Base-by-base conservation (phyloP, 2,797 vertebrate species). In the Girardinus metallicus region DNA sequence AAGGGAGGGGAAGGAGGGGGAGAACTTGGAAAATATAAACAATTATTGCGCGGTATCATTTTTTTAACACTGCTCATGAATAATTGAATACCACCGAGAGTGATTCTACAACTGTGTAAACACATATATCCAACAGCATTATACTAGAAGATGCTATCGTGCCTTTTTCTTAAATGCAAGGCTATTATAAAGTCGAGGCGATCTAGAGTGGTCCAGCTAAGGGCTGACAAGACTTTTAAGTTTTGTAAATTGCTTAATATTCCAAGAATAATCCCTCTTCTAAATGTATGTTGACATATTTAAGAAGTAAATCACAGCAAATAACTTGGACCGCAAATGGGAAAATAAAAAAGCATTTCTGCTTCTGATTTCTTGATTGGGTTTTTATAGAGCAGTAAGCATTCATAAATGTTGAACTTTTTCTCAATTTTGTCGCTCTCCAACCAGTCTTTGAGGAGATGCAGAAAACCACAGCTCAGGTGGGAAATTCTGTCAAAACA, bases 11-110 rank as follows among this genome's bases (percentile, higher is more conserved):
- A 55, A 85, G 41, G 80, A 84, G 70, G 78, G 72, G 80, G 83
- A 80, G 85, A 88, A 44, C 79, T 85, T 72, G 83, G 77, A 82
- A 71, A 91, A 88, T 84, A 78, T 87, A 88, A 91, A 91, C 87
- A 90, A 86, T 85, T 80, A 90, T 77, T 73, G 77, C 76, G 80
- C 73, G 53, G 81, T 85, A 82, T 90, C 76, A 83, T 89, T 91
- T 36, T 72, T 86, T 89, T 83, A 89, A 90, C 80, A 82, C 89
- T 88, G 83, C 60, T 87, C 82, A 92, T 93, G 88, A 94, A 94
- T 95, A 91, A 92, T 91, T 91, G 77, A 90, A 85, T 80, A 73
- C 31, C 44, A 36, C 78, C 85, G 79, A 78, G 84, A 80, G 70
- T 75, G 77, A 86, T 77, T 86, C 29, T 49, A 43, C 79, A 73